Evolutionary conservation across 2,888 invertebrate genomes (phyloP), one percentile per base, ranked within the genome.

Genomic region (Pandemis cinnamomeana): DNA sequence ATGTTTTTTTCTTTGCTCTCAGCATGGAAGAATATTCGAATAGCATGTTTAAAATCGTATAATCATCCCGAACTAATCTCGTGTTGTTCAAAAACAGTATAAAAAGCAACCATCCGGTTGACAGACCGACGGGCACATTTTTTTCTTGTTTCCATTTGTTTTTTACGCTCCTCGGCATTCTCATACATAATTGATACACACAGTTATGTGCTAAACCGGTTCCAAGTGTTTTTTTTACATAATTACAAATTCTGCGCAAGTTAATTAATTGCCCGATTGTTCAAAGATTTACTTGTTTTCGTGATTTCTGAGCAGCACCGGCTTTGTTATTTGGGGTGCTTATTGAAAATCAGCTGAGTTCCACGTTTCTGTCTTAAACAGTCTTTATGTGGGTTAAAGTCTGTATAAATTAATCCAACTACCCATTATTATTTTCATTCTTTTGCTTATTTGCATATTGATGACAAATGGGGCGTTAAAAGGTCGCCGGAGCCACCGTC

Each of bases 61-160:
- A 63, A n/a, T 46, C 15, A 42, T 27, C 27, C 15, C 15, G 20
- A 64, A 64, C 27, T n/a, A 41, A 61, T 48, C 55, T n/a, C 7
- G 62, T 42, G 67, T 36, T 61, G 67, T 60, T 67, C 5, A 72
- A 62, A 63, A 69, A 69, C 63, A 27, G 27, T 15, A 46, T n/a
- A 36, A 68, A 68, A 72, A 72, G 48, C 48, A 58, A 11, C 46
- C 62, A 63, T 63, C 72, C 68, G 72, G 72, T 72, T 63, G 48
- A 53, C 42, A 27, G 44, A 41, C 61, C 51, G 63, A 48, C 48
- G 63, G 48, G 42, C 61, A 62, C 15, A 66, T 66, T 27, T 68
- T 64, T 72, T 63, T 44, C 13, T 53, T 10, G 42, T 41, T 68
- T 68, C 55, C 20, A n/a, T 62, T 72, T 44, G 44, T 58, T 68